These are phyloP conservation scores for Therioaphis trifolii DNA, from an alignment of 2,888 invertebrate genomes.

Conservation along the genomic window DNA sequence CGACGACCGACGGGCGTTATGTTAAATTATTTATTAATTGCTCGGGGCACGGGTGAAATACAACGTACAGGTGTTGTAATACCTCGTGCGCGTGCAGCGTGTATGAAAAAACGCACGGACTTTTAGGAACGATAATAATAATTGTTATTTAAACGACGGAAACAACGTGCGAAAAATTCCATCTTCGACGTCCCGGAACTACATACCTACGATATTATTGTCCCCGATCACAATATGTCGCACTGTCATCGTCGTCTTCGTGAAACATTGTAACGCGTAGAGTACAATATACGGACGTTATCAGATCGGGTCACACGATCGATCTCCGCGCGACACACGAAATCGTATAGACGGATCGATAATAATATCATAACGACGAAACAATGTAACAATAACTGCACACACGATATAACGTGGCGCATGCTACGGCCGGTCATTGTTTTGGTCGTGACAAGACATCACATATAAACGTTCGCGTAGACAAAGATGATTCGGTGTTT, in stretches of 20 bases:
- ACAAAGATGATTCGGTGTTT: not conserved
- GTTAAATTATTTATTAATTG: too few relatives aligned
- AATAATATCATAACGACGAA: not conserved
- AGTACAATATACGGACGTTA: not conserved
- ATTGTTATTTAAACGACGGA: too few relatives aligned
- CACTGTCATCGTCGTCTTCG: not conserved
- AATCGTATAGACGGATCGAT: not conserved
- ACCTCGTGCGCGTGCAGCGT: not conserved
- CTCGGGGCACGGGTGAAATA: too few relatives aligned
- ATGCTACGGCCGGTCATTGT: constrained; percentile 18
- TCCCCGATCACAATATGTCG: too few relatives aligned
- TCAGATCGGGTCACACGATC: constrained; percentile 28
- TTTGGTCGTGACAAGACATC: constrained; percentile 3
- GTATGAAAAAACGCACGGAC: too few relatives aligned
- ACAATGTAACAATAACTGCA: not conserved
- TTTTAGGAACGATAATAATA: too few relatives aligned
- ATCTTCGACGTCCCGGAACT: too few relatives aligned
- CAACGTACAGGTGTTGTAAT: not conserved
- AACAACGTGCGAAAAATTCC: too few relatives aligned
- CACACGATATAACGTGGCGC: too few relatives aligned
- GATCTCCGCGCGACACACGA: not conserved
- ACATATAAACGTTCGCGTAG: not conserved
- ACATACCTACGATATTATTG: too few relatives aligned
- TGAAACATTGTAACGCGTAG: not conserved
- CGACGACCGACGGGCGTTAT: too few relatives aligned